Evolutionary conservation across 1,140 invertebrate genomes (phyloP), one percentile per base, ranked within the genome.

Genomic region (Diorhabda sublineata): DNA sequence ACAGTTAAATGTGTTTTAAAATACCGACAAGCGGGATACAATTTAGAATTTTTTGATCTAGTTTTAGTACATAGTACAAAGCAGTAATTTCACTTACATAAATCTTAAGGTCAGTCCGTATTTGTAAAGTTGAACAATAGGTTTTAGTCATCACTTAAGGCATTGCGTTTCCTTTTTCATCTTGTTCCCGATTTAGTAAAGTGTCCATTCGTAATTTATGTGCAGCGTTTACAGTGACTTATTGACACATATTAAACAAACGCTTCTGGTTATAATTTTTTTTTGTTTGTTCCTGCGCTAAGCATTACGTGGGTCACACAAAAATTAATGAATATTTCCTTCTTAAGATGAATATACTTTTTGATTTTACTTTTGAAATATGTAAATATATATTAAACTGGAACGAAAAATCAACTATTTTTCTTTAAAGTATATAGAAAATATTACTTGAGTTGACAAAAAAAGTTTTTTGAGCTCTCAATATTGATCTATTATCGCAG

Each of bases 101-200:
- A 52, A 8, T 52, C n/a, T 52, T 52, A 52, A 8, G 47, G 6
- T 8, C 6, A 52, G n/a, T 52, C 47, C 47, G 6, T 52, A 52
- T 52, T 52, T 8, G 47, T 52, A 52, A 52, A 52, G 6, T 52
- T 6, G 47, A 52, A 52, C 47, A 52, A 52, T 52, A n/a, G 47
- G 2, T 8, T 52, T 8, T 52, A 52, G 6, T 52, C 6, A 52
- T 6, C 47, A 52, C 6, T 52, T 52, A 52, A 52, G 47, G 47
- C n/a, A 52, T 52, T 52, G 47, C 47, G 47, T 52, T 52, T 52
- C 47, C 47, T 52, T 52, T 52, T 52, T 8, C 6, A 52, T 8
- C 47, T 52, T 52, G 47, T n/a, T 52, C 47, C 47, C 47, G 47
- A 52, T 52, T 52, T 52, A 52, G 47, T n/a, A 52, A 52, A n/a